phyloP scores from a whole-genome alignment of 1,140 invertebrate species.

The Doryteuthis pealeii region DNA sequence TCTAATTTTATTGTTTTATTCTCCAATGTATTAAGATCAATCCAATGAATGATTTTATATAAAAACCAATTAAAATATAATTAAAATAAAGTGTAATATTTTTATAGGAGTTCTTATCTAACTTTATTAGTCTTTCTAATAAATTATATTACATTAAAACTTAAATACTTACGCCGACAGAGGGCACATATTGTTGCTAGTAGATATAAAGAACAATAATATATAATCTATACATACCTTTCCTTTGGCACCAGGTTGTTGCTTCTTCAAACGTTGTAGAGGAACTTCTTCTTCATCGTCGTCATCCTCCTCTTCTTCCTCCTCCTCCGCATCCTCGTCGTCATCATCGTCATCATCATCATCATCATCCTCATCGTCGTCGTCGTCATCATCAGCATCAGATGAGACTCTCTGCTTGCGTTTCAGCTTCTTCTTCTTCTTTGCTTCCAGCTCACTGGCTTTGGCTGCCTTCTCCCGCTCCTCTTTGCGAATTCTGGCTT shows the following conservation, averaged over 20 bases:
- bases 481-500: slow-evolving; percentile 10
- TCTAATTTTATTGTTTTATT: too few species aligned
- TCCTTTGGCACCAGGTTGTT: not conserved
- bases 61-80: too few species aligned
- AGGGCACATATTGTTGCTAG: too few species aligned
- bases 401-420: not conserved
- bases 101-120: too few species aligned
- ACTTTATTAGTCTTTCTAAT: too few species aligned
- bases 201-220: too few species aligned
- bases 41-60: too few species aligned
- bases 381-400: slow-evolving; percentile 6
- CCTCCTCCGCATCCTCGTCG: slow-evolving; percentile 14
- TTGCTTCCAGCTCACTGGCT: slow-evolving; percentile 14
- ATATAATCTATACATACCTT: not conserved
- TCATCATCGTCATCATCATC: slow-evolving; percentile 13
- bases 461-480: slow-evolving; percentile 18
- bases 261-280: slow-evolving; percentile 11
- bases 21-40: too few species aligned
- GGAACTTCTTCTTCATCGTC: slow-evolving; percentile 8
- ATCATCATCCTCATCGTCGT: not conserved
- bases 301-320: not conserved
- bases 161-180: too few species aligned
- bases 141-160: too few species aligned
- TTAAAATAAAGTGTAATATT: too few species aligned
- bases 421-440: slow-evolving; percentile 13